These are phyloP conservation scores for Epinephelus awoara DNA, from an alignment of 2,797 vertebrate species.

Conservation along the genomic window DNA sequence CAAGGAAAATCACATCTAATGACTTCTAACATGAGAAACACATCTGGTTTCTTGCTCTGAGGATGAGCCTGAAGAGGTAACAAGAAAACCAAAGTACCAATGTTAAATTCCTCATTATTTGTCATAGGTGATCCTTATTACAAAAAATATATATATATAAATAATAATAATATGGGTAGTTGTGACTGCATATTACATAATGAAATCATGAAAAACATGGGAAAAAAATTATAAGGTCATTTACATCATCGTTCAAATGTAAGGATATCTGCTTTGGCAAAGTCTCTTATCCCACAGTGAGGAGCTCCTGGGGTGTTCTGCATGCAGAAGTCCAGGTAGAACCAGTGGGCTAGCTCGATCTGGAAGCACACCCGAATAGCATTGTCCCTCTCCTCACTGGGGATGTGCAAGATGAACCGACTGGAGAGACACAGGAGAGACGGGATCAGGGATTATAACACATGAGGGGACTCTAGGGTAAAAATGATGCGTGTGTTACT, in stretches of 20 bases:
- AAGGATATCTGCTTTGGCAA: constrained; percentile 99
- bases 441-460: background rate
- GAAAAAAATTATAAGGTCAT: background rate
- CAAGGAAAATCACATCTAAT: constrained; percentile 79
- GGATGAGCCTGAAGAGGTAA: background rate
- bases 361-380: constrained; percentile 99
- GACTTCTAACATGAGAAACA: background rate
- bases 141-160: background rate
- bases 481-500: too few relatives aligned
- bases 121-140: too few relatives aligned
- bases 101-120: too few relatives aligned
- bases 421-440: constrained; percentile 76
- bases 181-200: background rate
- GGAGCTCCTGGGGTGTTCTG: constrained; percentile 96
- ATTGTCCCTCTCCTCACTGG: constrained; percentile 98
- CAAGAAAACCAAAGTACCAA: background rate
- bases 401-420: constrained; percentile 99
- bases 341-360: constrained; percentile 99
- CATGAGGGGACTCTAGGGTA: too few relatives aligned
- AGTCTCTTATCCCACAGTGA: constrained; percentile 99
- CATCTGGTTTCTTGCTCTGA: background rate
- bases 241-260: constrained; percentile 19
- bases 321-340: constrained; percentile 99
- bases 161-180: background rate
- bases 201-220: background rate